Conservation (phyloP, 2,888 invertebrate genomes). For the Tenthredo mesomela region DNA sequence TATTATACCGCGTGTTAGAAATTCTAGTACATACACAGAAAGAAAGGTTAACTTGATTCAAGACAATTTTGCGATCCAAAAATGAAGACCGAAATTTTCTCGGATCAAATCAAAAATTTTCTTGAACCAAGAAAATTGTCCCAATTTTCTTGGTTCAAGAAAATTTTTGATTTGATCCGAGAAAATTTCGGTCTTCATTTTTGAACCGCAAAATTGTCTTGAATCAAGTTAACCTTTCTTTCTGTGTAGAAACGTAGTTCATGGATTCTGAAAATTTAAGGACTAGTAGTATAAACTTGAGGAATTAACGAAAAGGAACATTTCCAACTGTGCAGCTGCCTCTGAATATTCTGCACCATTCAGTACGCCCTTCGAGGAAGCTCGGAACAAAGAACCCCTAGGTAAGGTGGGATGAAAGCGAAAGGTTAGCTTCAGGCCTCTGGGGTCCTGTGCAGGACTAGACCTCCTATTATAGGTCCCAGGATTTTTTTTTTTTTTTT, state of each 20-base stretch:
- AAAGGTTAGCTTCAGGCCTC: neutral
- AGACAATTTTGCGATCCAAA: too few species aligned
- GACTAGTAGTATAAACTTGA: neutral
- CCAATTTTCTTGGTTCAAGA: too few species aligned
- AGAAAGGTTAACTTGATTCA: too few species aligned
- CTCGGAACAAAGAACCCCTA: conserved; percentile 46
- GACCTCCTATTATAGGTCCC: conserved; percentile 17
- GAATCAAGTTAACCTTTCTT: too few species aligned
- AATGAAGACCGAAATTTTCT: too few species aligned
- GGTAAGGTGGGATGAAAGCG: conserved; percentile 11
- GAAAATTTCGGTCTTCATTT: too few species aligned
- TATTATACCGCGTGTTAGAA: neutral
- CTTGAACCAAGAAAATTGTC: too few species aligned
- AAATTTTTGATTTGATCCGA: too few species aligned
- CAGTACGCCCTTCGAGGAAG: conserved; percentile 42
- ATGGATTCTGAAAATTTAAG: neutral
- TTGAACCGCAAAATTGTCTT: too few species aligned
- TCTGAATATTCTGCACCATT: neutral
- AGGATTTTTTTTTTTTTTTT: neutral
- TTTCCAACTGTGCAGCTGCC: conserved; percentile 1
- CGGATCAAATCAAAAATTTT: too few species aligned
- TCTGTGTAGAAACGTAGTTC: too few species aligned
- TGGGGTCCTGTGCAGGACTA: neutral
- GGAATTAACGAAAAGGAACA: neutral
- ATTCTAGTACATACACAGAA: too few species aligned